phyloP scores from a whole-genome alignment of 2,888 invertebrate species.

The Drosophila anomalata region DNA sequence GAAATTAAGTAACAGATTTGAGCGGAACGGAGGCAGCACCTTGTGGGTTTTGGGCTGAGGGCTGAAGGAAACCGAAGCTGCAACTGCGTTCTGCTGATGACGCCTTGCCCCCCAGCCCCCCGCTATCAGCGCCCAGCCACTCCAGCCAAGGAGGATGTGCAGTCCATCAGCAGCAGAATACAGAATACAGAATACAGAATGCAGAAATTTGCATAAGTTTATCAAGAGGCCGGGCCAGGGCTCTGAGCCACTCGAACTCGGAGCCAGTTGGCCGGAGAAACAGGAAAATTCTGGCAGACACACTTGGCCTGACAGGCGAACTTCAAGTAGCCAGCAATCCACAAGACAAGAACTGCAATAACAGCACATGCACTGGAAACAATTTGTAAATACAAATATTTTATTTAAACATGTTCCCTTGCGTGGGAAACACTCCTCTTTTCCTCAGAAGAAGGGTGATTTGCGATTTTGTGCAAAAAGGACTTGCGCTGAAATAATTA shows the following conservation, averaged over 20 bases:
- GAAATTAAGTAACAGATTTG: slow-evolving; percentile 79
- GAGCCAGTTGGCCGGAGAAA: slow-evolving; percentile 28
- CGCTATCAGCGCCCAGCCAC: slow-evolving; percentile 7
- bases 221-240: slow-evolving; percentile 52
- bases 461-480: not conserved
- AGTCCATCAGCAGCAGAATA: slow-evolving; percentile 25
- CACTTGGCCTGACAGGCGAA: slow-evolving; percentile 32
- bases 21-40: not conserved
- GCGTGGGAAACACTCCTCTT: no score
- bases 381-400: not conserved
- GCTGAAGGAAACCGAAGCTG: not conserved
- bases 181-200: slow-evolving; percentile 35
- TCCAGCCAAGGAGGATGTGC: slow-evolving; percentile 20
- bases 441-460: not conserved
- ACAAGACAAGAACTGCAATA: slow-evolving; percentile 26
- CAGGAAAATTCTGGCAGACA: slow-evolving; percentile 19
- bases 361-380: slow-evolving; percentile 3
- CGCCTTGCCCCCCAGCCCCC: slow-evolving; percentile 18
- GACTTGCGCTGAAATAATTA: not conserved
- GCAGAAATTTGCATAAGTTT: slow-evolving; percentile 70
- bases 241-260: slow-evolving; percentile 36
- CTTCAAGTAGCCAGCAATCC: slow-evolving; percentile 44
- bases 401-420: not conserved
- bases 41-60: not conserved
- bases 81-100: not conserved